Evolutionary conservation across 2,888 invertebrate genomes (phyloP).

Genomic region (Lamellibrachia columna): DNA sequence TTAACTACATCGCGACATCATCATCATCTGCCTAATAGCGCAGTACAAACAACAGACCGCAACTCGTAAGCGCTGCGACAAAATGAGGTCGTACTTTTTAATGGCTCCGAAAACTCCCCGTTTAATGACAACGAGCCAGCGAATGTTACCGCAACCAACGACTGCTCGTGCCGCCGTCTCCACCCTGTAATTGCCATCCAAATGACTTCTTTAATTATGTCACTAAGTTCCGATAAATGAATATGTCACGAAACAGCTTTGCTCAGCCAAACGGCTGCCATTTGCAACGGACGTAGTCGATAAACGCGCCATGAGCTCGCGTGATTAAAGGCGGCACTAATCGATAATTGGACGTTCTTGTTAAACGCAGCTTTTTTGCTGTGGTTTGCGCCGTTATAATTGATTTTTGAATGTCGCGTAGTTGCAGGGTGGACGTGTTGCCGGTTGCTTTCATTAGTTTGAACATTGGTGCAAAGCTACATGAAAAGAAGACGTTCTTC

Average conservation of each 20-base stretch:
- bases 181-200: neutral
- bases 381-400: neutral
- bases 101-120: neutral
- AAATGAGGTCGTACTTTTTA: constrained; percentile 10
- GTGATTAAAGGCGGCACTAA: constrained; percentile 11
- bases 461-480: neutral
- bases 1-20: constrained; percentile 11
- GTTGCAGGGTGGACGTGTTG: neutral
- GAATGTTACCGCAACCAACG: neutral
- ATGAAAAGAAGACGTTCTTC: neutral
- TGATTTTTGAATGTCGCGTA: neutral
- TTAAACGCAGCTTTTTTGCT: neutral
- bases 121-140: neutral
- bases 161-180: neutral
- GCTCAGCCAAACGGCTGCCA: neutral
- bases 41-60: neutral
- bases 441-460: neutral
- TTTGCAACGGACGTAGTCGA: neutral
- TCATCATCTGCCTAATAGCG: constrained; percentile 10
- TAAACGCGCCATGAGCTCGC: constrained; percentile 16
- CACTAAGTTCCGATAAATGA: constrained; percentile 12
- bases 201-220: constrained; percentile 16
- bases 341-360: constrained; percentile 7
- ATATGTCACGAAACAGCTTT: neutral
- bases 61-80: neutral